Base-by-base conservation (phyloP, 2,797 vertebrate species). In the Sebastes reedi region DNA sequence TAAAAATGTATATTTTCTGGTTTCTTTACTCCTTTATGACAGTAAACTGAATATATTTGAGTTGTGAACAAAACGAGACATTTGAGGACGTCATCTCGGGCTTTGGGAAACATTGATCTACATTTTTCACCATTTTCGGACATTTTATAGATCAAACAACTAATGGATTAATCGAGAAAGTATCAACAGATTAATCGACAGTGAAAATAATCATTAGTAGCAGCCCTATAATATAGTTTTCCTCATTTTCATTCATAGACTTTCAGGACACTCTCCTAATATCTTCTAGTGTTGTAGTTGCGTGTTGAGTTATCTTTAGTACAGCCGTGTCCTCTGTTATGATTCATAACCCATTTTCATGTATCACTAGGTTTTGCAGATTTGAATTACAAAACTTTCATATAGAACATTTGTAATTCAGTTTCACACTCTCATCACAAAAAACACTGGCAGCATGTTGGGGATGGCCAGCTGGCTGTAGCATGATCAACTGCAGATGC, bases 401-500 rank as follows among this genome's bases (percentile, higher is more conserved):
- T 58, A 4, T 4, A 59, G n/a, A 29, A 29, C 11, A 61, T 61
- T 30, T 67, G 3, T 20, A 22, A 68, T 46, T 46, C 29, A 75
- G 32, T 59, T 30, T 36, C 25, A 72, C 25, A 39, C 14, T 42
- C 10, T 36, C 34, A 25, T 20, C 10, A 10, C 3, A 59, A 25
- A 29, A n/a, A 52, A 50, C 32, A 61, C 11, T n/a, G 5, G 25
- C 20, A 67, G 67, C 84, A 84, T 80, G 80, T 83, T 67, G 42
- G 54, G 5, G 46, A 68, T 34, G 39, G 72, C 5, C n/a, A 69
- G 74, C 27, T 68, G 67, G 27, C 30, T 73, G 60, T 22, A 68
- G 90, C 87, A 89, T 75, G 87, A 54, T 64, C 46, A 67, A 0
- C 30, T 84, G 60, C 29, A 75, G 59, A 71, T 62, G 68, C 46